phyloP scores from a whole-genome alignment of 1,140 invertebrate species.

The Bombus polaris region DNA sequence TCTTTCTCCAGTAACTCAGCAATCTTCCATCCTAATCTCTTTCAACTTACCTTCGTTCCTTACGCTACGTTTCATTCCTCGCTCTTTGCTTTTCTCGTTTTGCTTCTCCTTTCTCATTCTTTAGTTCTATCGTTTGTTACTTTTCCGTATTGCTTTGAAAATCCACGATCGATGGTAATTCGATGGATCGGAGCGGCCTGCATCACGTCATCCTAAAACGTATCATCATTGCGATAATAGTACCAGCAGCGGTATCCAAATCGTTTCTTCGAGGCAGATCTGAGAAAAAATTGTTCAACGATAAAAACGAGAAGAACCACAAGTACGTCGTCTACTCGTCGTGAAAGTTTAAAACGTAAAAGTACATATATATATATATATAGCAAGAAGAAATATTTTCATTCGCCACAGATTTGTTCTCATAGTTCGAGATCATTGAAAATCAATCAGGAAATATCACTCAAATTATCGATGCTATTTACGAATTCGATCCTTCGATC shows the following conservation, averaged over 20 bases:
- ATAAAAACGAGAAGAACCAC: no score
- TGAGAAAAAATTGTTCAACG: no score
- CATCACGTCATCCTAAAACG: no score
- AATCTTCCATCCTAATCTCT: constrained; percentile 33
- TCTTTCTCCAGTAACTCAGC: constrained; percentile 39
- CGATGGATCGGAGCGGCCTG: no score
- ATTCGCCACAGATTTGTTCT: neutral
- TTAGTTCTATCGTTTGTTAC: no score
- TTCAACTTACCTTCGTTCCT: constrained; percentile 10
- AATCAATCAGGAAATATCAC: neutral
- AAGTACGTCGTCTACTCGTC: no score
- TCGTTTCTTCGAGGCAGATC: no score
- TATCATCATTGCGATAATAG: no score
- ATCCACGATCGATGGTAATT: neutral
- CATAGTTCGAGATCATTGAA: neutral
- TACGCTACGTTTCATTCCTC: constrained; percentile 7
- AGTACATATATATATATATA: neutral
- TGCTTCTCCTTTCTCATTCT: neutral
- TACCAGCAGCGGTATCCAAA: no score
- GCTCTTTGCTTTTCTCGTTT: constrained; percentile 4
- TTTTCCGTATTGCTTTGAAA: neutral
- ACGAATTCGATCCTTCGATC: neutral
- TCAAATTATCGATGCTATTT: neutral
- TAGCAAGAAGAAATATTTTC: neutral
- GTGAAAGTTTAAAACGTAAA: no score